Evolutionary conservation across 2,113 vertebrate species (phyloP), one percentile per base, ranked within the genome.

Genomic region (Hippoglossus stenolepis): DNA sequence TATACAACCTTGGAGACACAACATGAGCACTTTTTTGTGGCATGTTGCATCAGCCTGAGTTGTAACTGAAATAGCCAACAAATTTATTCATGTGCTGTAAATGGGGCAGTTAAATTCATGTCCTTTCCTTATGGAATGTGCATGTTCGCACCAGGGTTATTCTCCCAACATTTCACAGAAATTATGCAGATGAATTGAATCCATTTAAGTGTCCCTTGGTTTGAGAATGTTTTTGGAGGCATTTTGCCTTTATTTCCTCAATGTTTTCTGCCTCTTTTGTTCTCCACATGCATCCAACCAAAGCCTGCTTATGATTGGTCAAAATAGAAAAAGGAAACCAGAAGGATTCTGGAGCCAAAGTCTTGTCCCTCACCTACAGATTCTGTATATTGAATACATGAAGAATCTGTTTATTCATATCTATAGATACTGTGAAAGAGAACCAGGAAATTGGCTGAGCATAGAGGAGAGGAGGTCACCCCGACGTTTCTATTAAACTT

Each of bases 1-100:
- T 35, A 73, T 5, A 68, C 47, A 68, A 49, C 68, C 73, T 28
- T 5, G 18, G 75, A 77, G 60, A 79, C 60, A 47, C 17, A 7
- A 23, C 53, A 5, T 40, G 40, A 80, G 40, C 53, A 63, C 20
- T 28, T 68, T 68, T 53, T 56, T 28, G 67, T 53, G 20, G 57
- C 45, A 43, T 56, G 51, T 73, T 57, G 45, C 28, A 18, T 7
- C 66, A 63, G 21, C 51, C 65, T 35, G 3, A 43, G 24, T 56
- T 63, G 24, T 0, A 57, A 26, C 43, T 45, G n/a, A 72, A 75
- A 65, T 9, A 8, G 6, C 26, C 7, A 61, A 59, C n/a, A 31
- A 23, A 17, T 58, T 7, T 45, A 1, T 40, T 4, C 6, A 43
- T 70, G 24, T 38, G 7, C 8, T 61, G 17, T 10, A 57, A 62